A percentile compares a stretch with the other conserved stretches of the same genome.
These are phyloP conservation scores for Auanema sp. DNA, from an alignment of 2,888 invertebrate genomes.

Conservation along the genomic window DNA sequence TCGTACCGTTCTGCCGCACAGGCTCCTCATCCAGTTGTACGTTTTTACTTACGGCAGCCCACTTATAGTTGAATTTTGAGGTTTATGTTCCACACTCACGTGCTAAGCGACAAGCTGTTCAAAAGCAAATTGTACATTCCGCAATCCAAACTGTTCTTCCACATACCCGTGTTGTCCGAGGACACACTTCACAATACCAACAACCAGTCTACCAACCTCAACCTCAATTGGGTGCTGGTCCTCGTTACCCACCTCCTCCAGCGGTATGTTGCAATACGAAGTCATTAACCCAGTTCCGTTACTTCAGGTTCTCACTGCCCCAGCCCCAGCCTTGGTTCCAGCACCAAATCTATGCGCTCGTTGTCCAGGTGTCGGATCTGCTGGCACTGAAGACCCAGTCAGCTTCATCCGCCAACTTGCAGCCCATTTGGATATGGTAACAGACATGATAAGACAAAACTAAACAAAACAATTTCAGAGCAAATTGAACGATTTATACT, in stretches of 20 bases:
- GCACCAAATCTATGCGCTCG: conserved; percentile 32
- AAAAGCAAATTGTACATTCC: conserved; percentile 13
- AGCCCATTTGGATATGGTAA: conserved; percentile 41
- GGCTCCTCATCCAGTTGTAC: background rate
- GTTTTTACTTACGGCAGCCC: no score
- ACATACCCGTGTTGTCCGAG: conserved; percentile 7
- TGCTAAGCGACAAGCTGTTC: conserved; percentile 20
- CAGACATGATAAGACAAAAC: no score
- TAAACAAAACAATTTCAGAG: conserved; percentile 30
- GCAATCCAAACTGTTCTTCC: background rate
- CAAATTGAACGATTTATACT: conserved; percentile 53
- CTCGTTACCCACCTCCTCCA: conserved; percentile 3
- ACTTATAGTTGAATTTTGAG: background rate
- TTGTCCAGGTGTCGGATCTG: conserved; percentile 31
- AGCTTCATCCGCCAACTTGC: conserved; percentile 45
- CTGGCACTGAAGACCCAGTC: conserved; percentile 39
- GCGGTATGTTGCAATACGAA: background rate
- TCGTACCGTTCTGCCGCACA: no score
- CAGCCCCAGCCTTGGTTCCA: conserved; percentile 13
- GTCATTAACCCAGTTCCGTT: no score
- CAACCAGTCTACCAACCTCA: background rate
- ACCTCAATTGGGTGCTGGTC: background rate
- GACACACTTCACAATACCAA: conserved; percentile 8
- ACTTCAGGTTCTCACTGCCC: conserved; percentile 17
- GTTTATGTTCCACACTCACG: conserved; percentile 19